phyloP scores from a whole-genome alignment of 2,888 invertebrate genomes.

The Troglohyphantes excavatus region DNA sequence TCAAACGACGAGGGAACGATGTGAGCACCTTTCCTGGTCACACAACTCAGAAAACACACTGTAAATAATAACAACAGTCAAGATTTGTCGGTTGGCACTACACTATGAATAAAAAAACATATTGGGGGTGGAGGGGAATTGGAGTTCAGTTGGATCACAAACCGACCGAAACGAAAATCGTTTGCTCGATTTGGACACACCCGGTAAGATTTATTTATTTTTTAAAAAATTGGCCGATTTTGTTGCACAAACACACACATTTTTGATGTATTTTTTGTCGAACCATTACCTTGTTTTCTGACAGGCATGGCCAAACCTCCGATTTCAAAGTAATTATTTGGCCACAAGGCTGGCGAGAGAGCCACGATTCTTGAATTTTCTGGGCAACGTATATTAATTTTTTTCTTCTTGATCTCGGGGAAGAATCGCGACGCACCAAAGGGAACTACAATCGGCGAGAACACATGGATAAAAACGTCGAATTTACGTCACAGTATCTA shows the following conservation, averaged over 20 bases:
- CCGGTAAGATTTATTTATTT: not conserved
- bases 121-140: too few relatives aligned
- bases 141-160: not conserved
- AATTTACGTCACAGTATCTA: slow-evolving; percentile 70
- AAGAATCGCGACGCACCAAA: slow-evolving; percentile 4
- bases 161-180: not conserved
- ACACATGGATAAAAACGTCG: slow-evolving; percentile 62
- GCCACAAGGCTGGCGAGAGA: slow-evolving; percentile 72
- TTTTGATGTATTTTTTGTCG: slow-evolving; percentile 8
- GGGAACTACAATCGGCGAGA: slow-evolving; percentile 42
- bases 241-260: not conserved
- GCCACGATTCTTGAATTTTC: slow-evolving; percentile 72
- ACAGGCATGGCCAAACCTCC: slow-evolving; percentile 79
- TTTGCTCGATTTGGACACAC: not conserved
- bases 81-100: not conserved
- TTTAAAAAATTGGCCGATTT: too few relatives aligned
- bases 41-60: too few relatives aligned
- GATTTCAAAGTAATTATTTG: slow-evolving; percentile 77
- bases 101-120: not conserved
- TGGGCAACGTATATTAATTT: slow-evolving; percentile 43
- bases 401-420: not conserved
- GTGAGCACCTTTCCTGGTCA: too few relatives aligned
- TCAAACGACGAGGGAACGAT: too few relatives aligned
- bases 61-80: not conserved
- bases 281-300: slow-evolving; percentile 76